phyloP scores from a whole-genome alignment of 1,140 invertebrate genomes.

The Aphaenogaster ashmeadi region DNA sequence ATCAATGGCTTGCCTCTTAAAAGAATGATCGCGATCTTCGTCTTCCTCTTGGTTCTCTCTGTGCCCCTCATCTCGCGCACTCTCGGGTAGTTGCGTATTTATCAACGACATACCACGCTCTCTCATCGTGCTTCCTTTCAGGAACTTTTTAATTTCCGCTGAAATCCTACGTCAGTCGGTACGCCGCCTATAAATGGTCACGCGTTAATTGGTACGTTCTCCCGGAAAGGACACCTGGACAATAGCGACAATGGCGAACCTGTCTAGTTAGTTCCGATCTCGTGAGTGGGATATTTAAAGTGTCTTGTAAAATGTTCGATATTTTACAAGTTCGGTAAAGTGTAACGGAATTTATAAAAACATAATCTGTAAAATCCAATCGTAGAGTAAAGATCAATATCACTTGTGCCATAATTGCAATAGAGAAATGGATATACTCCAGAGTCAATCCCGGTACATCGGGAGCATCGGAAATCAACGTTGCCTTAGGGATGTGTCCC shows the following conservation, averaged over 20 bases:
- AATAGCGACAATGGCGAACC: constrained; percentile 16
- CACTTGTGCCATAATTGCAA: not conserved
- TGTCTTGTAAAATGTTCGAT: not conserved
- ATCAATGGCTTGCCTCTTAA: constrained; percentile 79
- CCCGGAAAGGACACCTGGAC: constrained; percentile 19
- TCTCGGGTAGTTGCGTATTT: constrained; percentile 55
- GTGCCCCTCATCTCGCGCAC: not conserved
- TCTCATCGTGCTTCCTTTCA: not conserved
- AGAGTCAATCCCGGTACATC: not conserved
- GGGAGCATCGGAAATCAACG: constrained; percentile 28
- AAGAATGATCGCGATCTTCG: constrained; percentile 69
- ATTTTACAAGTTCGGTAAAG: not conserved
- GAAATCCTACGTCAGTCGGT: constrained; percentile 23
- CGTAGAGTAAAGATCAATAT: not conserved
- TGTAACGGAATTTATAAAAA: not conserved
- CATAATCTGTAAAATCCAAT: not conserved
- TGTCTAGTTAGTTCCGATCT: not conserved
- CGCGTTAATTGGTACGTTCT: constrained; percentile 68
- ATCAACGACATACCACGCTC: constrained; percentile 38
- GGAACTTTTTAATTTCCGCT: constrained; percentile 52
- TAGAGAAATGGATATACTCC: not conserved
- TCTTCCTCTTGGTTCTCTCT: not conserved
- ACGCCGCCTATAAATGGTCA: constrained; percentile 59
- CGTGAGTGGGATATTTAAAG: not conserved
- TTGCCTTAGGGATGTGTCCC: not conserved